Percentiles rank a stretch among this genome's conserved stretches.
Evolutionary conservation across 2,113 vertebrate species (phyloP).

Genomic region (Neogale vison): DNA sequence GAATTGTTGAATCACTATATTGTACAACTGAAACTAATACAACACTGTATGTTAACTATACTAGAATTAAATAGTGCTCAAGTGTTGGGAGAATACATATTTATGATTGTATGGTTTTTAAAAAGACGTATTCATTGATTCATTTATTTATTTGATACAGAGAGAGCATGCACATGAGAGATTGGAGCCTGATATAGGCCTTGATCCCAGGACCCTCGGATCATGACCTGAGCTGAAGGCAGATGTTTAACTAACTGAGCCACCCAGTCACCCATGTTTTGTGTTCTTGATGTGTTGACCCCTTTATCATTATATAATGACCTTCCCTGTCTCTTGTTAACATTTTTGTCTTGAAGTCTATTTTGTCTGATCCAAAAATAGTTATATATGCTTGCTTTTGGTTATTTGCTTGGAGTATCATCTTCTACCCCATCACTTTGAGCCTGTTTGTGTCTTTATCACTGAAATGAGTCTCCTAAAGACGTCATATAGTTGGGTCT

Average conservation of each 20-base stretch:
- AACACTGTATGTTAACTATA: not conserved
- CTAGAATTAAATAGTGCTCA: not conserved
- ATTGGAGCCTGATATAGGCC: too few relatives aligned
- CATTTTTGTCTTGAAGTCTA: not conserved
- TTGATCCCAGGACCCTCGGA: too few relatives aligned
- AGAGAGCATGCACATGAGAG: too few relatives aligned
- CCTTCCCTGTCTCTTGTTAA: not conserved
- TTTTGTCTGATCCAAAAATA: not conserved
- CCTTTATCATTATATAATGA: not conserved
- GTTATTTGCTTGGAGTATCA: not conserved
- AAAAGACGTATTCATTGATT: too few relatives aligned
- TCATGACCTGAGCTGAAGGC: too few relatives aligned
- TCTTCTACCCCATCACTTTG: not conserved
- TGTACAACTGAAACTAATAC: not conserved
- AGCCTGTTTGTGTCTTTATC: not conserved
- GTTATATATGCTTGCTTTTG: not conserved
- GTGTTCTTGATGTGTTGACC: not conserved
- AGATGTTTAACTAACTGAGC: too few relatives aligned
- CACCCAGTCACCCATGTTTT: not conserved
- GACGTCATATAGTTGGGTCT: not conserved
- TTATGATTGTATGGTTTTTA: not conserved
- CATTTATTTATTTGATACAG: too few relatives aligned
- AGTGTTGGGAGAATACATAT: not conserved
- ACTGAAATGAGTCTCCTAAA: not conserved
- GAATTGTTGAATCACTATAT: not conserved